phyloP scores from a whole-genome alignment of 2,797 vertebrate species.

The Pangasius sanitwongsei region DNA sequence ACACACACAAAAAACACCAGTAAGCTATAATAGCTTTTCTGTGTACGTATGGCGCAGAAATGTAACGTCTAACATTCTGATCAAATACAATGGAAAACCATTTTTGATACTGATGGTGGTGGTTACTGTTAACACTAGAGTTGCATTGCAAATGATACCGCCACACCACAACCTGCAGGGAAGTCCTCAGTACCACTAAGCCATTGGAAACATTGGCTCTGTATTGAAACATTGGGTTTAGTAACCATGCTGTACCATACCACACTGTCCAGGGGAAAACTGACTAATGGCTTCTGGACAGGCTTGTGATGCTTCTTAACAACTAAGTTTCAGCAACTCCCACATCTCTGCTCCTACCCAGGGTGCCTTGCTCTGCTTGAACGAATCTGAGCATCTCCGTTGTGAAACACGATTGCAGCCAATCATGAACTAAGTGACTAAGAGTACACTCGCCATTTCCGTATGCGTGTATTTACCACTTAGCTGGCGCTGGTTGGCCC shows the following conservation, averaged over 20 bases:
- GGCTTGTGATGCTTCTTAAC: constrained; percentile 47
- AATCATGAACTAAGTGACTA: background rate
- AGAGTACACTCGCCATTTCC: constrained; percentile 21
- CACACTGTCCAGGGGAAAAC: background rate
- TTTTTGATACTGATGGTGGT: background rate
- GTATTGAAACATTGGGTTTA: background rate
- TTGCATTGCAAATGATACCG: background rate
- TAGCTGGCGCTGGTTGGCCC: background rate
- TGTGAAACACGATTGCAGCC: background rate
- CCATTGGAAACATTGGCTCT: background rate
- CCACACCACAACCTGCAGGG: background rate
- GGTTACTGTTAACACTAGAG: background rate
- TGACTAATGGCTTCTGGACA: constrained; percentile 41
- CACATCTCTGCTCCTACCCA: constrained; percentile 36
- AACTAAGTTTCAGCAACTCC: constrained; percentile 37
- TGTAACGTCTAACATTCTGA: background rate
- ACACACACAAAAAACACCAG: background rate
- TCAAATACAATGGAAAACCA: background rate
- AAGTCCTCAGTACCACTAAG: background rate
- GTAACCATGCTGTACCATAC: background rate
- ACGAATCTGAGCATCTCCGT: background rate
- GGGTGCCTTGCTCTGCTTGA: constrained; percentile 32
- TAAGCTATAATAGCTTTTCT: background rate
- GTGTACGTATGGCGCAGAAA: background rate
- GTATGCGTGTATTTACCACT: constrained; percentile 27